Evolutionary conservation across 2,888 invertebrate genomes (phyloP).

Genomic region (Drosophila melanocephala): DNA sequence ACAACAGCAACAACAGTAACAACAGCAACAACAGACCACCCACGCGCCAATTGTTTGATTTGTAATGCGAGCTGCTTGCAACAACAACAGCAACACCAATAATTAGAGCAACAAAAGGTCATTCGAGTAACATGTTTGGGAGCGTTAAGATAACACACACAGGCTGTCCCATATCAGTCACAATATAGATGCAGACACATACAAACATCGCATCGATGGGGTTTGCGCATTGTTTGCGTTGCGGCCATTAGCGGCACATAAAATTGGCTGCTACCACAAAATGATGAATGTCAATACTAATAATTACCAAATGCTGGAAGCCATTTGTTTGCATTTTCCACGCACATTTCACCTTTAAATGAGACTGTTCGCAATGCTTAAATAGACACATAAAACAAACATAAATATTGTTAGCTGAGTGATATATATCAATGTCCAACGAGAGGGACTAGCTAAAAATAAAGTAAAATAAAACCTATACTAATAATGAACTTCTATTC

Average conservation of each 20-base stretch:
- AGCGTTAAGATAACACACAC: slow-evolving; percentile 29
- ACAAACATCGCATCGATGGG: slow-evolving; percentile 17
- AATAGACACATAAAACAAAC: background rate
- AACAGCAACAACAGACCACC: background rate
- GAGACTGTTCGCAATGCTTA: background rate
- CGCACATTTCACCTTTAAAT: background rate
- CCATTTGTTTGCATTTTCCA: slow-evolving; percentile 27
- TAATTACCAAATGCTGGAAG: slow-evolving; percentile 33
- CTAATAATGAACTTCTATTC: background rate
- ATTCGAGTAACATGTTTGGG: slow-evolving; percentile 32
- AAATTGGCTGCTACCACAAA: slow-evolving; percentile 15
- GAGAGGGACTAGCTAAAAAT: background rate
- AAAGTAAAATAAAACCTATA: no score
- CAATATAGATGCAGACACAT: slow-evolving; percentile 3
- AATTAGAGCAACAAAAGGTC: slow-evolving; percentile 30
- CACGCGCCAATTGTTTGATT: slow-evolving; percentile 41
- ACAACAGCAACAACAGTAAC: background rate
- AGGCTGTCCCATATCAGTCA: background rate
- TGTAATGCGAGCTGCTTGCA: slow-evolving; percentile 45
- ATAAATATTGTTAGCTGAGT: background rate
- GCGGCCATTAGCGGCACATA: slow-evolving; percentile 36
- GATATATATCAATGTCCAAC: background rate
- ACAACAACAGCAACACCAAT: slow-evolving; percentile 4
- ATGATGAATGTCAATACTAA: slow-evolving; percentile 64
- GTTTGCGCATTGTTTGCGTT: slow-evolving; percentile 8